Evolutionary conservation across 1,140 invertebrate species (phyloP).

Genomic region (Rhopalosiphum maidis): DNA sequence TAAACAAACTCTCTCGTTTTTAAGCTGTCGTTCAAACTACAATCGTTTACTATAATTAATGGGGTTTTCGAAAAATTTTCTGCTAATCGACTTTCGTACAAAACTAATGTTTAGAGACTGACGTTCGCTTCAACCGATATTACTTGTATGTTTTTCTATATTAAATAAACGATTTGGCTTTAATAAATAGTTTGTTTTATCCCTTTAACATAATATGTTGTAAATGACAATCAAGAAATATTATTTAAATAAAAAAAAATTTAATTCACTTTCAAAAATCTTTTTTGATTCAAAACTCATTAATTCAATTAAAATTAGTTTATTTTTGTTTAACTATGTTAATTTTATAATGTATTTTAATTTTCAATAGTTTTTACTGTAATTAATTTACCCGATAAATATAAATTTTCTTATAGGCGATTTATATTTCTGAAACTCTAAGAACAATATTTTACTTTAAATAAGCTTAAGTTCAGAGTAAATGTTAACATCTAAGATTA

Average conservation of each 20-base stretch:
- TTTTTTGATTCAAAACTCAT: not conserved
- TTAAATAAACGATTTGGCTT: not conserved
- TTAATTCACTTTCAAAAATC: not conserved
- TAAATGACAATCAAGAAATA: not conserved
- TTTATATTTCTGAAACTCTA: not conserved
- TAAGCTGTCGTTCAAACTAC: not conserved
- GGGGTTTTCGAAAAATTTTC: not conserved
- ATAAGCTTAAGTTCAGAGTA: not conserved
- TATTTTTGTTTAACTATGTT: not conserved
- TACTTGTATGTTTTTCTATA: not conserved
- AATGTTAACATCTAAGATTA: not conserved
- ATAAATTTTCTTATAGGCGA: not conserved
- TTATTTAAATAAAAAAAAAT: not conserved
- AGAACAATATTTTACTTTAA: not conserved
- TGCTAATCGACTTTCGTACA: not conserved
- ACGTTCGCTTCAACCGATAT: not conserved
- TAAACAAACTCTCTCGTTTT: not conserved
- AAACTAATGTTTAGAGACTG: not conserved
- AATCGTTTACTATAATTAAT: constrained; percentile 18
- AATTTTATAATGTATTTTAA: not conserved
- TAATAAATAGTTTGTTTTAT: not conserved
- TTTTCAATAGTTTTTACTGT: no score
- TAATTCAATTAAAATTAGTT: not conserved
- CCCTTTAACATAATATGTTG: not conserved
- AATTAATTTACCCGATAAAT: not conserved